These are phyloP conservation scores for Gymnocypris eckloni DNA, from an alignment of 2,797 vertebrate species.

Conservation along the genomic window DNA sequence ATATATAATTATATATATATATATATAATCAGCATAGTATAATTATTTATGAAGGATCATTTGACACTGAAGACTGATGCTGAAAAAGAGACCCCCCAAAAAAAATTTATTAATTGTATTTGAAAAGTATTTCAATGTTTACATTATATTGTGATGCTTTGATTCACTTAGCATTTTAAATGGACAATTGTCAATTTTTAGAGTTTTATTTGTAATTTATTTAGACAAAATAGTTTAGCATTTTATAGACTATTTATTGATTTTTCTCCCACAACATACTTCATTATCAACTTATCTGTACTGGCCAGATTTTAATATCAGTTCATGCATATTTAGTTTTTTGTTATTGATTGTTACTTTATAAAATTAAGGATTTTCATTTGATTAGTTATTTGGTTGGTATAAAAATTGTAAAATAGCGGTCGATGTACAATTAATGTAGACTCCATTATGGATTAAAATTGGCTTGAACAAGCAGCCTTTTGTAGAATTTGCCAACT, in stretches of 20 bases:
- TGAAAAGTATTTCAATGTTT: neutral
- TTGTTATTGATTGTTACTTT: neutral
- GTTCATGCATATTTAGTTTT: neutral
- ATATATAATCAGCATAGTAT: neutral
- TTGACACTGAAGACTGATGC: neutral
- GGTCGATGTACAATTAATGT: neutral
- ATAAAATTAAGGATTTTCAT: neutral
- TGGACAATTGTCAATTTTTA: neutral
- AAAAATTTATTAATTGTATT: too few relatives aligned
- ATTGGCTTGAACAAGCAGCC: neutral
- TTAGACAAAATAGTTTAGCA: neutral
- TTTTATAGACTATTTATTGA: neutral
- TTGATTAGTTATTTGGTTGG: neutral
- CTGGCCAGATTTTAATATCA: too few relatives aligned
- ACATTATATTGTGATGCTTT: neutral
- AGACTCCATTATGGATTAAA: neutral
- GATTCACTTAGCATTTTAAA: neutral
- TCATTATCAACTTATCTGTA: neutral
- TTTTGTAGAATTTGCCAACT: neutral
- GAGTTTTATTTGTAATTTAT: neutral
- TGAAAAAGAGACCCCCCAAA: neutral
- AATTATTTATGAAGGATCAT: neutral
- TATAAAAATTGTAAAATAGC: neutral
- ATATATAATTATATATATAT: neutral
- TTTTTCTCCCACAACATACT: neutral